Evolutionary conservation across 2,888 invertebrate species (phyloP).

Genomic region (Conops quadrifasciatus): DNA sequence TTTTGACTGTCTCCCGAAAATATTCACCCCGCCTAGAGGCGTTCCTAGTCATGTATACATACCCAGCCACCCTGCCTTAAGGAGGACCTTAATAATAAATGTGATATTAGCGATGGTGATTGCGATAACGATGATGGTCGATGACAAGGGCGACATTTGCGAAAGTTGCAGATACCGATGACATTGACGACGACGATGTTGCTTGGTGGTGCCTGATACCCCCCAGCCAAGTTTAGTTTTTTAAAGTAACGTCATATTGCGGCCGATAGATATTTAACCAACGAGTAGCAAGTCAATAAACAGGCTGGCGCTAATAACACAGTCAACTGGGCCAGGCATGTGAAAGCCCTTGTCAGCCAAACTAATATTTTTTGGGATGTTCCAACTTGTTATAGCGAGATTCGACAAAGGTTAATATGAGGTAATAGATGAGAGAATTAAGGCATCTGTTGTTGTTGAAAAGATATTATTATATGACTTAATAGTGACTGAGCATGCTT

Average conservation of each 20-base stretch:
- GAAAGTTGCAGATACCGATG: not conserved
- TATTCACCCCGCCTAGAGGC: too few relatives aligned
- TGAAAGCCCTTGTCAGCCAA: conserved; percentile 26
- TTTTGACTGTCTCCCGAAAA: too few relatives aligned
- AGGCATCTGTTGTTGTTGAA: conserved; percentile 12
- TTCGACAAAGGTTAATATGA: conserved; percentile 19
- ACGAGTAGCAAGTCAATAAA: conserved; percentile 44
- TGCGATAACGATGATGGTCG: not conserved
- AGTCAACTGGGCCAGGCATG: conserved; percentile 21
- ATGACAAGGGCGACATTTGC: not conserved
- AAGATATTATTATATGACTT: conserved; percentile 5
- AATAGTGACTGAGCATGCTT: conserved; percentile 9
- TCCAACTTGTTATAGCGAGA: conserved; percentile 11
- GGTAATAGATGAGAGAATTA: conserved; percentile 25
- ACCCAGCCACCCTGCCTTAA: too few relatives aligned
- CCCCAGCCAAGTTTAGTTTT: conserved; percentile 40
- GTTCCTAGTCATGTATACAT: too few relatives aligned
- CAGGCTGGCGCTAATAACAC: conserved; percentile 15
- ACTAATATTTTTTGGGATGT: conserved; percentile 26
- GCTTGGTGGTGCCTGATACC: conserved; percentile 30
- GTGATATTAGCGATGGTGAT: not conserved
- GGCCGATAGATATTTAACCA: conserved; percentile 41
- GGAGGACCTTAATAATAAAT: too few relatives aligned
- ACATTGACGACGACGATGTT: conserved; percentile 10
- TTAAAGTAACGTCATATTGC: conserved; percentile 36